Conservation (phyloP, 2,113 vertebrate genomes). For the Paramormyrops kingsleyae region DNA sequence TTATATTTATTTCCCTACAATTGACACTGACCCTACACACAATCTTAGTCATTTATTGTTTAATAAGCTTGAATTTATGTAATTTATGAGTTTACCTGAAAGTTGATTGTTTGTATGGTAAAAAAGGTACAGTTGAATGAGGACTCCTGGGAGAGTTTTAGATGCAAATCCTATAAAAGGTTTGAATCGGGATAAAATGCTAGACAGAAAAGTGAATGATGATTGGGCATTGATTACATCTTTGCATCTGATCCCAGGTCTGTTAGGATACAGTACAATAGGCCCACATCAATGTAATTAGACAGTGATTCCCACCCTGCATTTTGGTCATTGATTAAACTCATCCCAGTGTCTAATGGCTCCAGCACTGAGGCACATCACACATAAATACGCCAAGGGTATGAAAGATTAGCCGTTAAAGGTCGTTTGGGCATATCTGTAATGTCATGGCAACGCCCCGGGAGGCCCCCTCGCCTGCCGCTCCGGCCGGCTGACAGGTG, state of each 20-base stretch:
- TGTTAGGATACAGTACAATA: background rate
- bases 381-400: background rate
- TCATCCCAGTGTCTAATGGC: background rate
- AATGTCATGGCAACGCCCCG: background rate
- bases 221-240: conserved; percentile 1
- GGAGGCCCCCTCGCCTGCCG: background rate
- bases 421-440: background rate
- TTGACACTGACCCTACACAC: background rate
- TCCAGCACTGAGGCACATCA: background rate
- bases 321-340: conserved; percentile 4
- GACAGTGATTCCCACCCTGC: background rate
- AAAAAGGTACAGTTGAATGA: background rate
- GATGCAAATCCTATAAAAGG: background rate
- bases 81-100: background rate
- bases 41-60: background rate
- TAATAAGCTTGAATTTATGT: background rate
- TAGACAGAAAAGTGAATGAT: background rate
- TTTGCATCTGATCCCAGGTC: conserved; percentile 5
- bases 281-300: conserved; percentile 1
- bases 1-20: background rate
- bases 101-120: background rate
- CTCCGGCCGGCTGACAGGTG: background rate
- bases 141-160: background rate
- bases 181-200: background rate
- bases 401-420: background rate